These are phyloP conservation scores for Polylopha cassiicola DNA, from an alignment of 2,888 invertebrate species.

Conservation along the genomic window DNA sequence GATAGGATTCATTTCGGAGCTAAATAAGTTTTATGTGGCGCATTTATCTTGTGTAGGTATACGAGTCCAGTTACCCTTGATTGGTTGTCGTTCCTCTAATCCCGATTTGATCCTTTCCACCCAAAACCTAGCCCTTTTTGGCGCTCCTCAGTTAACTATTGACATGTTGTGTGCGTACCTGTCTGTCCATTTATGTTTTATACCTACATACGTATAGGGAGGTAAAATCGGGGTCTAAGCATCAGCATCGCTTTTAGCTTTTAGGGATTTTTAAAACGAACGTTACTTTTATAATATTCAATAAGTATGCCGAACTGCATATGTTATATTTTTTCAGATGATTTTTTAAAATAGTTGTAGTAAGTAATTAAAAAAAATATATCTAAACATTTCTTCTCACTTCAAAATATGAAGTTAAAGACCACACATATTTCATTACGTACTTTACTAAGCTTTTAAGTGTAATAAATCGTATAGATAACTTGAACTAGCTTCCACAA, in stretches of 20 bases:
- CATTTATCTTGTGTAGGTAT: conserved; percentile 77
- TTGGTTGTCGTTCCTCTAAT: conserved; percentile 84
- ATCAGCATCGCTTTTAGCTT: conserved; percentile 17
- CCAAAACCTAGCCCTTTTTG: conserved; percentile 76
- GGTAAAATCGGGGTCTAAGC: conserved; percentile 10
- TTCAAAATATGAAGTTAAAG: no score
- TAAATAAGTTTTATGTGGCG: conserved; percentile 70
- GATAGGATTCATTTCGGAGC: conserved; percentile 33
- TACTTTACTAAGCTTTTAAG: conserved; percentile 13
- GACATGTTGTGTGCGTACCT: conserved; percentile 69
- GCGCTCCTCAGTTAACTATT: conserved; percentile 69
- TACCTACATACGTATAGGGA: conserved; percentile 34
- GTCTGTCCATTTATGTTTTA: conserved; percentile 42
- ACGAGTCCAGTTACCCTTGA: conserved; percentile 80
- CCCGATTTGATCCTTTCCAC: conserved; percentile 82
- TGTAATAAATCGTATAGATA: conserved; percentile 18
- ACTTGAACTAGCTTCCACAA: conserved; percentile 10
- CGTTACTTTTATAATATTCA: no score
- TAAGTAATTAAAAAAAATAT: no score
- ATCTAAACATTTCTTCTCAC: no score
- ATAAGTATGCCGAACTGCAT: no score
- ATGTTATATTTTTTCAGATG: no score
- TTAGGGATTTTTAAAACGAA: no score
- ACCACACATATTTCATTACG: conserved; percentile 17
- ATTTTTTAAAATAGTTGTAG: no score